These are phyloP conservation scores for Doryteuthis pealeii DNA, from an alignment of 1,140 invertebrate species.

Conservation along the genomic window DNA sequence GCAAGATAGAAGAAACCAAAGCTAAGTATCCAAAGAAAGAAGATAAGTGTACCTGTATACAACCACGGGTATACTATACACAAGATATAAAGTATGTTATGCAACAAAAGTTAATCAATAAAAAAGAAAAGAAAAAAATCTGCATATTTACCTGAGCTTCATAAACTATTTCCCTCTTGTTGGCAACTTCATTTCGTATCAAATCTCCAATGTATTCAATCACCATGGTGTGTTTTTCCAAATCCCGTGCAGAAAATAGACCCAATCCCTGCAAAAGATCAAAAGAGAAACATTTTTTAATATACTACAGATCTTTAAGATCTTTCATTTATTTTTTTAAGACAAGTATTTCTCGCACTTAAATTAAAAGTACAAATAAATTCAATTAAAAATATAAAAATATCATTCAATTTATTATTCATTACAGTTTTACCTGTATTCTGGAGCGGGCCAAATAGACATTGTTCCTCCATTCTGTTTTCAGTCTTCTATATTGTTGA, in stretches of 20 bases:
- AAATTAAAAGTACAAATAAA: background rate
- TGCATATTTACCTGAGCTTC: slow-evolving; percentile 87
- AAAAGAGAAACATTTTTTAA: background rate
- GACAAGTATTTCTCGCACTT: too few relatives aligned
- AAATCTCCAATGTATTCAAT: slow-evolving; percentile 99
- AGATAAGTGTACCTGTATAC: too few relatives aligned
- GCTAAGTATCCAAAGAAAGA: too few relatives aligned
- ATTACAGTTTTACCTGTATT: slow-evolving; percentile 68
- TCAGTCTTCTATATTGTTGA: slow-evolving; percentile 98
- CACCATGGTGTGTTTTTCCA: slow-evolving; percentile 99
- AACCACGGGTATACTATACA: too few relatives aligned
- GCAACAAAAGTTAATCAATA: too few relatives aligned
- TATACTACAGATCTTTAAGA: background rate
- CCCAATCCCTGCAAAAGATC: slow-evolving; percentile 82
- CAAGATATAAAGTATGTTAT: too few relatives aligned
- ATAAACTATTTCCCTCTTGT: slow-evolving; percentile 91
- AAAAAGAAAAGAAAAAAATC: too few relatives aligned
- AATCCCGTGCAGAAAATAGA: slow-evolving; percentile 92
- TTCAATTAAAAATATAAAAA: background rate
- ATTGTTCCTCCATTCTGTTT: slow-evolving; percentile 97
- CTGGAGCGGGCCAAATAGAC: slow-evolving; percentile 83
- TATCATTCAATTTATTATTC: background rate
- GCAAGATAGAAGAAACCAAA: too few relatives aligned
- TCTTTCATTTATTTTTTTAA: too few relatives aligned
- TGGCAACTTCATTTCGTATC: slow-evolving; percentile 93